Base-by-base conservation (phyloP, 2,797 vertebrate species). In the Eleutherodactylus coqui region DNA sequence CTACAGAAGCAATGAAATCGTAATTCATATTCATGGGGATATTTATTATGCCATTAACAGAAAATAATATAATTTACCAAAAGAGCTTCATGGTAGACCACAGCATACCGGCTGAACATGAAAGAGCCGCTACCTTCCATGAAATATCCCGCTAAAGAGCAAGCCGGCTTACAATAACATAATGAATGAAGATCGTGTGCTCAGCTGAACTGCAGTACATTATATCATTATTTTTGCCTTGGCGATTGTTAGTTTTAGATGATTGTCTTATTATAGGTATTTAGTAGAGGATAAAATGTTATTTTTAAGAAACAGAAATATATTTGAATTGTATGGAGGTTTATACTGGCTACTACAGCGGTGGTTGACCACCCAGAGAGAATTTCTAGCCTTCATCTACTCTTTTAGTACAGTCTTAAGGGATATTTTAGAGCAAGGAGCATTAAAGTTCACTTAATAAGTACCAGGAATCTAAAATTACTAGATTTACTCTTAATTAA, bases 1-100 rank as follows among this genome's bases (percentile, higher is more conserved):
- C 47, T 76, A 76, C 58, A 38, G 55, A 62, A 17, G 73, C 73
- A 67, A 76, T 84, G 76, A 83, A 45, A 38, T 43, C 21, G 60
- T 69, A 67, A 84, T 55, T 70, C 29, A 78, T 78, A 36, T 17
- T 51, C 36, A 32, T 43, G 45, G 36, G 13, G 19, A 41, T 85
- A 55, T 67, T 53, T 78, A 64, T 80, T 60, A 32, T 67, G 27
- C 55, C 24, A 53, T 69, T 55, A 84, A 84, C 17, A 55, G 17
- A 78, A 70, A 53, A 84, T 75, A 45, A 34, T 78, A 51, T 76
- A 38, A 32, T 70, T 36, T 82, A 34, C 17, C 14, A 38, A 78
- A 51, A 78, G 36, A 7, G 3, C 41, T 78, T 60, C 32, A 41
- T 14, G 58, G 27, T 80, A 80, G 58, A 67, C 58, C 58, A 67